Base-by-base conservation (phyloP, 2,797 vertebrate species). In the Ctenopoma kingsleyae region DNA sequence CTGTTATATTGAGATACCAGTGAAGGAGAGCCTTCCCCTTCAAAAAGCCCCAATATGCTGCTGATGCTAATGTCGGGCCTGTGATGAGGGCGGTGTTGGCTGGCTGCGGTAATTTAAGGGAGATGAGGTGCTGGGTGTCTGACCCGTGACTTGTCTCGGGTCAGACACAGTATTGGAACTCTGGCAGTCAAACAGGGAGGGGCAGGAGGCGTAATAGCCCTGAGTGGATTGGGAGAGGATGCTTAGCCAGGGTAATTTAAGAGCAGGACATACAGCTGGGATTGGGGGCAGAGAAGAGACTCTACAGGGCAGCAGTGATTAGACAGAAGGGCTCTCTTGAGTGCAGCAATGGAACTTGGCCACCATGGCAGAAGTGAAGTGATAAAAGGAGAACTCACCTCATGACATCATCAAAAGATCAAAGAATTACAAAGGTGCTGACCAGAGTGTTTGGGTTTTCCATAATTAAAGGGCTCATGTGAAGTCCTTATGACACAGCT, bases 241-340 rank as follows among this genome's bases (percentile, higher is more conserved):
- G 90, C 87, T 91, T 92, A 92, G 85, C 53, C 57, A 78, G 91
- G 89, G 92, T 93, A 90, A 94, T 94, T 94, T 93, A 93, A 92
- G 90, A 92, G 80, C 79, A 47, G 80, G 86, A 89, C 82, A 89
- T 91, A 88, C 55, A 71, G 83, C 93, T 90, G 88, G 87, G 89
- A 92, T 89, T 91, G 86, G 89, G 91, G 91, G 83, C 90, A 90
- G 60, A 85, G 76, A 77, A 81, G 84, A 87, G 86, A 81, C 83
- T 86, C 81, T 65, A 81, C 83, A 92, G 92, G 91, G 88, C 92
- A 91, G 74, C 83, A 60, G 86, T 92, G 90, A 93, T 95, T 94
- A 93, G 87, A 92, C 90, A 90, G 90, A 90, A 94, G 93, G 84
- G 84, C 86, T 90, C 87, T 91, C 86, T 80, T 81, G 86, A 92